Evolutionary conservation across 2,797 vertebrate species (phyloP), one percentile per base, ranked within the genome.

Genomic region (Hoplostethus atlanticus): DNA sequence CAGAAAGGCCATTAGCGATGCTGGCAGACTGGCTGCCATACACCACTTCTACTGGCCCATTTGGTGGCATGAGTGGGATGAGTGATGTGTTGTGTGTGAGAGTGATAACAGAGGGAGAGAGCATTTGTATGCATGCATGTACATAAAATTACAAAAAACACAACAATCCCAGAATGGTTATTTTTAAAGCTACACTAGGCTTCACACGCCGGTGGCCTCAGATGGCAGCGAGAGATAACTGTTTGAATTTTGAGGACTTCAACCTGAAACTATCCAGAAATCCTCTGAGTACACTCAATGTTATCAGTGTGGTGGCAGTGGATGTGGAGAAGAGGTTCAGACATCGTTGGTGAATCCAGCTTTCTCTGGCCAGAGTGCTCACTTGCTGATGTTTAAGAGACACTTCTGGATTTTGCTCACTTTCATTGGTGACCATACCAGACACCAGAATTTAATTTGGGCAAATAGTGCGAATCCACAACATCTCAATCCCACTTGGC

Each of bases 1-100:
- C 21, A 21, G 48, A 56, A 57, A 77, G 76, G 67, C 80, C 16
- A 31, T 79, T 84, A 85, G 71, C 54, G 71, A 59, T 38, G 40
- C 42, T 3, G 25, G 69, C 38, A 65, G 53, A 77, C 5, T 21
- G 60, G 36, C 54, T 59, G 62, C 71, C 60, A 42, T 21, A 68
- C 65, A 46, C 38, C 51, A 10, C 54, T 25, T 74, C 34, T 21
- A 4, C 60, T 63, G 57, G 36, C 55, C 53, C 62, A 60, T 59
- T 69, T 74, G 71, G 71, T 78, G 73, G 73, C 65, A 73, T 47
- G n/a, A 75, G 62, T 13, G 40, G 25, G 21, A 64, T 68, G 55
- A 81, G 66, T 46, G 44, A 52, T 61, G 30, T 52, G 56, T 21
- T 17, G 56, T 42, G 70, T 48, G 38, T 21, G 38, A 58, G 46